Evolutionary conservation across 2,113 vertebrate species (phyloP).

Genomic region (Gymnorhina tibicen): DNA sequence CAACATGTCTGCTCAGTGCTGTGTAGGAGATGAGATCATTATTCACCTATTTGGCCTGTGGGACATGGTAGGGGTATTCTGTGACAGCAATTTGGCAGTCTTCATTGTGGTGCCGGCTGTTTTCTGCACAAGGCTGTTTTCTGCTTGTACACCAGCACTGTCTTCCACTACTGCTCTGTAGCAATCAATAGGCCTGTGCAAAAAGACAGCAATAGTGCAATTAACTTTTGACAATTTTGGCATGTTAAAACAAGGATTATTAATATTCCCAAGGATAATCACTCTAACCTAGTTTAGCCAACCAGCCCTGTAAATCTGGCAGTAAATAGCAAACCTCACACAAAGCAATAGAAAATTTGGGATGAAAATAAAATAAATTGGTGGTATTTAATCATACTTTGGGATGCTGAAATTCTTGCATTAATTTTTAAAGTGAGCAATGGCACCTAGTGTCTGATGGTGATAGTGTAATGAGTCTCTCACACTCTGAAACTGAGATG

Average conservation of each 20-base stretch:
- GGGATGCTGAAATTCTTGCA: neutral
- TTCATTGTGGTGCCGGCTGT: neutral
- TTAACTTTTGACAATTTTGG: constrained; percentile 45
- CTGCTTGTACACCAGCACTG: neutral
- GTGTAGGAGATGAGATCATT: neutral
- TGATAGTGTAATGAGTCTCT: neutral
- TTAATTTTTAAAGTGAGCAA: constrained; percentile 22
- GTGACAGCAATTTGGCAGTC: neutral
- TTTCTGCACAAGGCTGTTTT: neutral
- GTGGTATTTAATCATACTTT: neutral
- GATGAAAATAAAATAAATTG: neutral
- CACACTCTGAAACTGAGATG: neutral
- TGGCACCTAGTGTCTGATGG: neutral
- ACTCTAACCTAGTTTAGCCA: neutral
- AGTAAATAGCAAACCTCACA: neutral
- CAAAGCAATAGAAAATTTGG: neutral
- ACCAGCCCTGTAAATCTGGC: neutral
- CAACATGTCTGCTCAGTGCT: neutral
- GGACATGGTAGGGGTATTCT: neutral
- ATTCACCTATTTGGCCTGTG: neutral
- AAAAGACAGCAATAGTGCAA: constrained; percentile 32
- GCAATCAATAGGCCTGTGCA: constrained; percentile 7
- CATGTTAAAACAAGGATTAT: constrained; percentile 54
- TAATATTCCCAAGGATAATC: constrained; percentile 28
- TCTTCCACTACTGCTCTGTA: neutral